phyloP scores from a whole-genome alignment of 1,140 invertebrate genomes.

The Mamestra configurata region DNA sequence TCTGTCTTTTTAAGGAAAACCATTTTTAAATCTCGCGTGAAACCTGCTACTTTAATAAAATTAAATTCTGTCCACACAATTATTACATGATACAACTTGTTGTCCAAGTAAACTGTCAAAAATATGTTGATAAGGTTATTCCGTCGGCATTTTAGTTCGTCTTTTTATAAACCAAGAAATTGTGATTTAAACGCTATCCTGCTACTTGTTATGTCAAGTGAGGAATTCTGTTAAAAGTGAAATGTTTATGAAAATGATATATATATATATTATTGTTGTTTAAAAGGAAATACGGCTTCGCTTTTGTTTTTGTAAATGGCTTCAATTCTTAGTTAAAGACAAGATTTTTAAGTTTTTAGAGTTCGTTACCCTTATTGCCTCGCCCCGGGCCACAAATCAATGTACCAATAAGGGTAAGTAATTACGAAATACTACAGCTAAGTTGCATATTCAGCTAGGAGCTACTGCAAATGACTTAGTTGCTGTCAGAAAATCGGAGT shows the following conservation, averaged over 20 bases:
- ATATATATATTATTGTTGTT: no score
- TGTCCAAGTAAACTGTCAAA: conserved; percentile 23
- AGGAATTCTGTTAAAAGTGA: background rate
- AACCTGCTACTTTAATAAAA: background rate
- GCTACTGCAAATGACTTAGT: no score
- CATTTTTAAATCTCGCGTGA: background rate
- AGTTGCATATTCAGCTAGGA: no score
- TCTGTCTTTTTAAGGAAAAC: conserved; percentile 1
- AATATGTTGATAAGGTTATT: conserved; percentile 41
- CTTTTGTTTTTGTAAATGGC: no score
- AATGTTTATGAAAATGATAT: background rate
- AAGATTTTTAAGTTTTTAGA: no score
- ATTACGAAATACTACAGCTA: no score
- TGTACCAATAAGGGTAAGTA: no score
- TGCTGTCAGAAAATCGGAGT: no score
- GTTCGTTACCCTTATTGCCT: no score
- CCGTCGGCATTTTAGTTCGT: background rate
- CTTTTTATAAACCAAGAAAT: background rate
- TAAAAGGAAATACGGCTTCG: no score
- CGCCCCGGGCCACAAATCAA: no score
- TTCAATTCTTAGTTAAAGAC: no score
- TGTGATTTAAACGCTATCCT: conserved; percentile 2
- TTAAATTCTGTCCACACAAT: conserved; percentile 9
- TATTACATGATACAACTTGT: background rate
- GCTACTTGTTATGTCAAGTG: background rate